These are phyloP conservation scores for Scylla paramamosain DNA, from an alignment of 1,140 invertebrate species.

Conservation along the genomic window DNA sequence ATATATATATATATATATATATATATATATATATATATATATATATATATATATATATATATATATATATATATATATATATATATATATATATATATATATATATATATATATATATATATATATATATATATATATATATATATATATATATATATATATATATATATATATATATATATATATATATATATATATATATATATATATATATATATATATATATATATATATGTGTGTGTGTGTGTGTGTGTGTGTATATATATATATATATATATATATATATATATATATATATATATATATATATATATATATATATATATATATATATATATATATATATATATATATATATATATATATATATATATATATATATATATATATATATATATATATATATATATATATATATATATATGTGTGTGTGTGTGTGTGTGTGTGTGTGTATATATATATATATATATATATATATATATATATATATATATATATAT, in stretches of 20 bases:
- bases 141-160: slow-evolving; percentile 14
- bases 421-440: background rate
- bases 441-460: too few species aligned
- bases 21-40: background rate
- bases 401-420: background rate
- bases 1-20: background rate
- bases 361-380: background rate
- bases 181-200: slow-evolving; percentile 31
- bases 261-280: too few species aligned
- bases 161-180: background rate
- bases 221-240: slow-evolving; percentile 38
- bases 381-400: background rate
- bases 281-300: too few species aligned
- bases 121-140: background rate
- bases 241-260: too few species aligned
- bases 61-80: background rate
- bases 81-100: background rate
- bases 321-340: background rate
- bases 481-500: background rate
- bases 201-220: slow-evolving; percentile 36
- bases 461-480: too few species aligned
- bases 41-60: background rate
- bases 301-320: too few species aligned
- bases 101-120: slow-evolving; percentile 14
- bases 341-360: background rate